A percentile compares a stretch with the other conserved stretches of the same genome.
Conservation (phyloP, 2,888 invertebrate genomes). For the Abscondita cerata region DNA sequence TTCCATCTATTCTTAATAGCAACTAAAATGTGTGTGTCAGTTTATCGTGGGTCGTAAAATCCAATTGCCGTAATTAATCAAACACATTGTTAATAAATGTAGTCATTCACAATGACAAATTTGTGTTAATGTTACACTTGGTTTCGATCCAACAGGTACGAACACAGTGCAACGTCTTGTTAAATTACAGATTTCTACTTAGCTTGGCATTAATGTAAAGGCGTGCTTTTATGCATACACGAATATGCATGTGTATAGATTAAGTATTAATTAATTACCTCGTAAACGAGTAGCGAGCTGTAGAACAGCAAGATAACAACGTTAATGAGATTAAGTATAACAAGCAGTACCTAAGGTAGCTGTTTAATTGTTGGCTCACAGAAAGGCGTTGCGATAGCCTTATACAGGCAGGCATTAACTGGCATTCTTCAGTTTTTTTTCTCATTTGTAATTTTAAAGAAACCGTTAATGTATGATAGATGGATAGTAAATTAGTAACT, state of each 20-base stretch:
- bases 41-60: no score
- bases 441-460: neutral
- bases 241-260: conserved; percentile 49
- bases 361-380: conserved; percentile 57
- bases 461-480: conserved; percentile 9
- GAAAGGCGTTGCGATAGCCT: conserved; percentile 55
- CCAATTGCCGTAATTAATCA: no score
- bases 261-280: conserved; percentile 59
- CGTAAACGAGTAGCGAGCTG: conserved; percentile 54
- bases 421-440: neutral
- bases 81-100: no score
- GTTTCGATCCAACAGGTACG: no score
- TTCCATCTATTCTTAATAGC: no score
- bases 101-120: no score
- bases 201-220: conserved; percentile 13
- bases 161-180: no score
- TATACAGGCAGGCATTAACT: conserved; percentile 40
- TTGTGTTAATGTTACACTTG: no score
- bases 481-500: conserved; percentile 18
- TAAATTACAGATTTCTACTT: neutral
- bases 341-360: conserved; percentile 44
- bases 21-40: no score
- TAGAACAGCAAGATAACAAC: conserved; percentile 57
- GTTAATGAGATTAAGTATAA: conserved; percentile 59
- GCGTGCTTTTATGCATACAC: conserved; percentile 28